Conservation (phyloP, 1,140 invertebrate genomes). For the Hermetia illucens region DNA sequence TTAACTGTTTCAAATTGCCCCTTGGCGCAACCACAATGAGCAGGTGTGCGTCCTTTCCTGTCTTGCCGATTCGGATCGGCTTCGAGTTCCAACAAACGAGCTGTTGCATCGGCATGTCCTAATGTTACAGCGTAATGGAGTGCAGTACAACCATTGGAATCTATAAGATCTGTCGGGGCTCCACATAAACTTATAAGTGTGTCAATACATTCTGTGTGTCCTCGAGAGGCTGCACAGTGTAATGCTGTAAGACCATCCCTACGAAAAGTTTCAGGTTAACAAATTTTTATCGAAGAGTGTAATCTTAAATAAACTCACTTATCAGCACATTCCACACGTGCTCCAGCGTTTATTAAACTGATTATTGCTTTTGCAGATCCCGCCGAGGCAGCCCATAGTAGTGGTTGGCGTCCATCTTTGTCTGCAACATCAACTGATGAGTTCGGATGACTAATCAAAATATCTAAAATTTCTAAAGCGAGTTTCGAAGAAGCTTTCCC, state of each 20-base stretch:
- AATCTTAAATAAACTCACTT: conserved; percentile 32
- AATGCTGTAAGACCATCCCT: conserved; percentile 75
- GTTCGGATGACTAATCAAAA: conserved; percentile 60
- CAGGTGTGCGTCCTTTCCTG: conserved; percentile 69
- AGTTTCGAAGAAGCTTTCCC: conserved; percentile 29
- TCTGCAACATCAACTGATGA: conserved; percentile 75
- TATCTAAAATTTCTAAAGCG: conserved; percentile 67
- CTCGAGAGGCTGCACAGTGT: conserved; percentile 90
- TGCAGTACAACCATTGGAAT: conserved; percentile 87
- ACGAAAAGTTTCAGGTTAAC: conserved; percentile 6
- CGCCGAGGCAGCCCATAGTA: conserved; percentile 93
- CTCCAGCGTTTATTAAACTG: conserved; percentile 71
- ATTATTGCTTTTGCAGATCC: conserved; percentile 84
- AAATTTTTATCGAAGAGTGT: background rate
- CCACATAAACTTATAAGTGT: conserved; percentile 79
- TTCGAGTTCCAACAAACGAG: conserved; percentile 72
- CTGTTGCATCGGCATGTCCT: conserved; percentile 87
- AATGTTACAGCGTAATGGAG: conserved; percentile 92
- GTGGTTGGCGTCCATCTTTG: conserved; percentile 79
- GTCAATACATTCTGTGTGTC: conserved; percentile 86
- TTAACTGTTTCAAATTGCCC: conserved; percentile 61
- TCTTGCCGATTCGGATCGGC: conserved; percentile 87
- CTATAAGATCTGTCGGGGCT: conserved; percentile 68
- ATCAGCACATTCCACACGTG: conserved; percentile 61
- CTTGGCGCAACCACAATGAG: conserved; percentile 80